Conservation (phyloP, 2,888 invertebrate species). For the Drosophila buzzatii region DNA sequence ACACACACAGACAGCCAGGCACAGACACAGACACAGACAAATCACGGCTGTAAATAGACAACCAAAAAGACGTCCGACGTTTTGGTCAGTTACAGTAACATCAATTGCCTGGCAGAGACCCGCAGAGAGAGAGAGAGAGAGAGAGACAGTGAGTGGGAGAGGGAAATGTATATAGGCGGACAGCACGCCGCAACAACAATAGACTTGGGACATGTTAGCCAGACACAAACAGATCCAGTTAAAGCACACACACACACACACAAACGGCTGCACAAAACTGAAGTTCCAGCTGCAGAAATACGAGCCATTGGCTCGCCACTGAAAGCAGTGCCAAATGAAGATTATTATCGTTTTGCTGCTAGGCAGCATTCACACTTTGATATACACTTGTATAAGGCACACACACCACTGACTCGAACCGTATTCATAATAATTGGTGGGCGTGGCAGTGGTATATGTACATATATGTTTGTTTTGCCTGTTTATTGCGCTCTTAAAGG, state of each 20-base stretch:
- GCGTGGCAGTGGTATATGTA: slow-evolving; percentile 29
- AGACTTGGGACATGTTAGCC: slow-evolving; percentile 72
- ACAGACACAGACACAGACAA: slow-evolving; percentile 52
- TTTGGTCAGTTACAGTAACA: slow-evolving; percentile 69
- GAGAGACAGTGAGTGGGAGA: neutral
- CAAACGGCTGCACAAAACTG: slow-evolving; percentile 36
- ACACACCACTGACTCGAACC: slow-evolving; percentile 9
- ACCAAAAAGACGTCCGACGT: slow-evolving; percentile 69
- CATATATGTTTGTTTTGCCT: slow-evolving; percentile 37
- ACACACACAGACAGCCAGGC: slow-evolving; percentile 47
- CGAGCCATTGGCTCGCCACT: slow-evolving; percentile 18
- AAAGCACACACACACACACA: slow-evolving; percentile 46
- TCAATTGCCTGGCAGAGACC: slow-evolving; percentile 66
- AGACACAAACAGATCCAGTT: slow-evolving; percentile 62
- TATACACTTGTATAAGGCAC: slow-evolving; percentile 18
- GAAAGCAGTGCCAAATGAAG: slow-evolving; percentile 55
- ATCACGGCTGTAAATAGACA: slow-evolving; percentile 78
- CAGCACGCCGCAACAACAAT: slow-evolving; percentile 60
- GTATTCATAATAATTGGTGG: slow-evolving; percentile 67
- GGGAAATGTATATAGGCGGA: slow-evolving; percentile 1
- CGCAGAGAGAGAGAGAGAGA: slow-evolving; percentile 21
- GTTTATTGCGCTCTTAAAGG: slow-evolving; percentile 61
- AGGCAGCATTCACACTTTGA: slow-evolving; percentile 65
- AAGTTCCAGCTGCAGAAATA: slow-evolving; percentile 12
- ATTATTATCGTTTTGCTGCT: slow-evolving; percentile 75